Evolutionary conservation across 2,113 vertebrate genomes (phyloP).

Genomic region (Grantiella picta): DNA sequence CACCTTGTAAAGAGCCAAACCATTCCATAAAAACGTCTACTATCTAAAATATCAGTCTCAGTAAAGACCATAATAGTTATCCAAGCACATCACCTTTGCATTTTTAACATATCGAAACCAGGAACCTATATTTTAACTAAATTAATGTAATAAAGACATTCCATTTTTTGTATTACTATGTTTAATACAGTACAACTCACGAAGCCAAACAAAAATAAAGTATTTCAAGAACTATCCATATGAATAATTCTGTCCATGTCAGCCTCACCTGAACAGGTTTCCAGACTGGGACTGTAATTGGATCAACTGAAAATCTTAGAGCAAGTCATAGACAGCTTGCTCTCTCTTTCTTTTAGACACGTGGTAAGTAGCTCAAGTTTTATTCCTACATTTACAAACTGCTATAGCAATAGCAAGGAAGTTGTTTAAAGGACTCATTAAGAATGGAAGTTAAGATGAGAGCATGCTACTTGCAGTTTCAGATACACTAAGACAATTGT

Average conservation of each 20-base stretch:
- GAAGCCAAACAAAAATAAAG: neutral
- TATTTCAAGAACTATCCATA: neutral
- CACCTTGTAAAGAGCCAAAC: neutral
- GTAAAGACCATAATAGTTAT: neutral
- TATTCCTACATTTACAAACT: neutral
- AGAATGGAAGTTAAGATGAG: neutral
- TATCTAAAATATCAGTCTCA: neutral
- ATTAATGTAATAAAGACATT: rapidly evolving
- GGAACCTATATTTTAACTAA: neutral
- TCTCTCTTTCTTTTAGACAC: neutral
- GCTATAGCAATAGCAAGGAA: neutral
- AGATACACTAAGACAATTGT: neutral
- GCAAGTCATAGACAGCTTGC: neutral
- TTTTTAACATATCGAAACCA: neutral
- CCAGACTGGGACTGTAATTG: neutral
- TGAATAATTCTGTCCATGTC: neutral
- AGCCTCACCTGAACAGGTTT: neutral
- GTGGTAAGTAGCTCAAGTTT: neutral
- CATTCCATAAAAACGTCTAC: neutral
- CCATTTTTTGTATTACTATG: neutral
- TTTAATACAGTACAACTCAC: neutral
- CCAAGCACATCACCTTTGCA: neutral
- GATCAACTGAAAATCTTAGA: neutral
- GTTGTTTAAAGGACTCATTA: neutral
- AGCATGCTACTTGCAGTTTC: neutral